A percentile compares a stretch with the other conserved stretches of the same genome.
These are phyloP conservation scores for Dione juno DNA, from an alignment of 2,888 invertebrate genomes.

Conservation along the genomic window DNA sequence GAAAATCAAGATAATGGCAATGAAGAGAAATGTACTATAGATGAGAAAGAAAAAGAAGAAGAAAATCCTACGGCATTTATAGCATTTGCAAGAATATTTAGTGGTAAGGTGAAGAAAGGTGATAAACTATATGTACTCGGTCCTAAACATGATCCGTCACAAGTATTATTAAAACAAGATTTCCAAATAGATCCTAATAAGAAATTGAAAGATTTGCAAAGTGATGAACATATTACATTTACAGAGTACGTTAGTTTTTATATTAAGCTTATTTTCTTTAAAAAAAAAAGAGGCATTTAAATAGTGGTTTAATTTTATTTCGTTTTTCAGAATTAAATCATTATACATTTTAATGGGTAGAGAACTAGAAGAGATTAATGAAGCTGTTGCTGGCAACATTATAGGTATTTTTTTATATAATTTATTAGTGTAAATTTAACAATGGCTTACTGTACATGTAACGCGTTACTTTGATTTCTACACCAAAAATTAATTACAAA, in stretches of 20 bases:
- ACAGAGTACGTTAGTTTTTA: conserved; percentile 68
- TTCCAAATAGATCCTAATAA: conserved; percentile 73
- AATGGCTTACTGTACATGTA: no score
- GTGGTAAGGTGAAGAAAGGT: conserved; percentile 91
- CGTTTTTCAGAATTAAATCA: conserved; percentile 84
- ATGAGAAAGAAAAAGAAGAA: conserved; percentile 63
- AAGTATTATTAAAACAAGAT: conserved; percentile 73
- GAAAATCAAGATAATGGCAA: conserved; percentile 52
- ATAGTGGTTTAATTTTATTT: neutral
- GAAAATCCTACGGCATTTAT: conserved; percentile 88
- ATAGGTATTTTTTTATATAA: conserved; percentile 86
- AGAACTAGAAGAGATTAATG: conserved; percentile 90
- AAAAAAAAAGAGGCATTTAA: neutral
- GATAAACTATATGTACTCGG: conserved; percentile 92
- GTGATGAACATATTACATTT: conserved; percentile 86
- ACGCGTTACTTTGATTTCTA: no score
- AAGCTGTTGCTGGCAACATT: conserved; percentile 95
- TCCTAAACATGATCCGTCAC: conserved; percentile 93
- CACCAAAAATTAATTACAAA: no score
- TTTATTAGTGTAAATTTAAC: no score
- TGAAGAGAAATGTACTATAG: conserved; percentile 67
- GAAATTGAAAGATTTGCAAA: conserved; percentile 84
- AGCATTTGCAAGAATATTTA: conserved; percentile 96
- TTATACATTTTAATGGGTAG: conserved; percentile 97
- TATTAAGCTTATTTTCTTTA: no score